These are phyloP conservation scores for Mycteria americana DNA, from an alignment of 2,797 vertebrate genomes.

Conservation along the genomic window DNA sequence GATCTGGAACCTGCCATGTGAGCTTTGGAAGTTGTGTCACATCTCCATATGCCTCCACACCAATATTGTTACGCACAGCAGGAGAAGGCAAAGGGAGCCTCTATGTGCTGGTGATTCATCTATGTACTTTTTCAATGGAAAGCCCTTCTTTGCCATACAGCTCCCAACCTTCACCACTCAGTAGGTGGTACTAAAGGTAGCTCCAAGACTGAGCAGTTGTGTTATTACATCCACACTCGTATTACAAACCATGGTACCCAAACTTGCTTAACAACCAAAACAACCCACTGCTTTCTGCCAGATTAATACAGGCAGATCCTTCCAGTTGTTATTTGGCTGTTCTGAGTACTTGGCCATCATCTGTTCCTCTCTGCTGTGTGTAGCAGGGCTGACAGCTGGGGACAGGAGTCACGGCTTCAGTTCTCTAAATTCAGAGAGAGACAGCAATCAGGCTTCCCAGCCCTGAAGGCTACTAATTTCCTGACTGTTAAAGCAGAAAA, in stretches of 20 bases:
- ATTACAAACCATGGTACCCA: not conserved
- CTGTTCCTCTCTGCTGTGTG: not conserved
- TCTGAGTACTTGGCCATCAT: not conserved
- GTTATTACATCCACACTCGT: not conserved
- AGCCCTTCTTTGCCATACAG: not conserved
- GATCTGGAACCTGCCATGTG: not conserved
- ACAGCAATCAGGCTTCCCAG: not conserved
- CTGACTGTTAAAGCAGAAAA: constrained; percentile 6
- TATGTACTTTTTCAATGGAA: not conserved
- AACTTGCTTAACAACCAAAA: not conserved
- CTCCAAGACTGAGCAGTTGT: not conserved
- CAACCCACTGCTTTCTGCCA: not conserved
- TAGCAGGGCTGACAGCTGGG: constrained; percentile 6
- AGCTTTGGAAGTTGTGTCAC: not conserved
- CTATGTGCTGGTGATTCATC: not conserved
- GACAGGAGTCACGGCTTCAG: not conserved
- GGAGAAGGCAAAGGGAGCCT: not conserved
- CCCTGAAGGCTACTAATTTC: not conserved
- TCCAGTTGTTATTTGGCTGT: not conserved
- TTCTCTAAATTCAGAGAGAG: not conserved
- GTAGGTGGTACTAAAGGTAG: not conserved
- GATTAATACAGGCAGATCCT: not conserved
- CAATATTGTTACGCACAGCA: not conserved
- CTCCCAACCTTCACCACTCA: not conserved
- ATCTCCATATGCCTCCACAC: not conserved